Conservation (phyloP, 2,113 vertebrate genomes). For the Anser cygnoides region DNA sequence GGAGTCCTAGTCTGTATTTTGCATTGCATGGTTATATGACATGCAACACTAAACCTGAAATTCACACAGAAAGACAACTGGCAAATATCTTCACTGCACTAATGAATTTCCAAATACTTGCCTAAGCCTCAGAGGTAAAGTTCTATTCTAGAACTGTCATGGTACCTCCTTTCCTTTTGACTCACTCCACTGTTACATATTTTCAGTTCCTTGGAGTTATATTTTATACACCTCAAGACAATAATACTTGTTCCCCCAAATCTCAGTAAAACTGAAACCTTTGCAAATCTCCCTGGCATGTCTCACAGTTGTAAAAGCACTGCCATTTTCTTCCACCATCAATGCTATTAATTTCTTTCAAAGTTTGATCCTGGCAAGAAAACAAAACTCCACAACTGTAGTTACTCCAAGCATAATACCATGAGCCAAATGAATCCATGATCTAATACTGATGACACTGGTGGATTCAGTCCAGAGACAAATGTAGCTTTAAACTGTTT, state of each 20-base stretch:
- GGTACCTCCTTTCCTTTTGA: background rate
- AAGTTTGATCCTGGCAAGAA: slow-evolving; percentile 23
- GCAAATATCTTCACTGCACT: background rate
- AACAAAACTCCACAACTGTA: background rate
- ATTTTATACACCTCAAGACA: background rate
- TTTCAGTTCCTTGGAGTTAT: background rate
- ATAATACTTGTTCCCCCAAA: background rate
- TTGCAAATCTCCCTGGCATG: background rate
- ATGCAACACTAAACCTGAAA: background rate
- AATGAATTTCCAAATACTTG: background rate
- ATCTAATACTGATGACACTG: slow-evolving; percentile 55
- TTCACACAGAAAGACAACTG: background rate
- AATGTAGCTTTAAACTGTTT: slow-evolving; percentile 24
- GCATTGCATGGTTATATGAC: accelerated
- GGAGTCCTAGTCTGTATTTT: background rate
- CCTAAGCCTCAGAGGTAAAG: background rate
- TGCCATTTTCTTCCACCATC: background rate
- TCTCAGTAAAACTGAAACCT: background rate
- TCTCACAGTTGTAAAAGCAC: background rate
- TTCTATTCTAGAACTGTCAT: background rate
- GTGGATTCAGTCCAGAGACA: slow-evolving; percentile 47
- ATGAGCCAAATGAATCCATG: slow-evolving; percentile 40
- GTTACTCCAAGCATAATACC: slow-evolving; percentile 27
- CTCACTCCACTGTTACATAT: background rate
- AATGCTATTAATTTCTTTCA: background rate